Evolutionary conservation across 2,888 invertebrate species (phyloP), one percentile per base, ranked within the genome.

Genomic region (Bursaphelenchus okinawaensis): DNA sequence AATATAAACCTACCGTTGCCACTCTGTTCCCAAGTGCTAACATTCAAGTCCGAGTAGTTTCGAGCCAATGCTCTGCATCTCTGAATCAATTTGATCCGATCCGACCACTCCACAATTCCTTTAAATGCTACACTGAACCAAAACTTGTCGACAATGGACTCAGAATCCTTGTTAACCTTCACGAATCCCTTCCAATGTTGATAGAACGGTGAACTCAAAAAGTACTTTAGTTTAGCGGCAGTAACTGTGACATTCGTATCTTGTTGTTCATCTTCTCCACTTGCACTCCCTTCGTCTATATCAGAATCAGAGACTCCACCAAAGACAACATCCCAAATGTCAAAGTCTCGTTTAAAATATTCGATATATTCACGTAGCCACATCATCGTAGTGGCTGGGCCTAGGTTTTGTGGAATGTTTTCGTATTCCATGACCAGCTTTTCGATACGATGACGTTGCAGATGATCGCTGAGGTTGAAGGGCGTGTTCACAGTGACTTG

Each of bases 301-400:
- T n/a, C n/a, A n/a, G n/a, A n/a, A 6, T 52, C 58, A n/a, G 40
- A 57, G 51, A 63, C 51, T 7, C 63, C 63, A 8, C 26, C 22
- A 24, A 74, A 31, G 23, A 72, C 9, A 20, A 31, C 51, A 8
- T 68, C 62, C 40, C 71, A 29, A 22, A 63, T 40, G 54, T 74
- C 69, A n/a, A 66, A 67, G n/a, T 62, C 55, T 3, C 56, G 58
- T 40, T 72, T 69, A 22, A 61, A 74, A 64, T 68, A 78, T 26
- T 71, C 69, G 28, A 75, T 68, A 66, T 78, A 80, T 56, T 80
- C 81, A 4, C 77, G 71, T 16, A 81, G 69, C 81, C 81, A 81
- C 23, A 78, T 61, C 55, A 80, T 65, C 8, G 81, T 78, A 4
- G 78, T 77, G 16, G 67, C 65, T 31, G 68, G 63, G 40, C 68